A percentile compares a stretch with the other conserved stretches of the same genome.
Evolutionary conservation across 2,888 invertebrate species (phyloP).

Genomic region (Sphaerophoria rueppellii): DNA sequence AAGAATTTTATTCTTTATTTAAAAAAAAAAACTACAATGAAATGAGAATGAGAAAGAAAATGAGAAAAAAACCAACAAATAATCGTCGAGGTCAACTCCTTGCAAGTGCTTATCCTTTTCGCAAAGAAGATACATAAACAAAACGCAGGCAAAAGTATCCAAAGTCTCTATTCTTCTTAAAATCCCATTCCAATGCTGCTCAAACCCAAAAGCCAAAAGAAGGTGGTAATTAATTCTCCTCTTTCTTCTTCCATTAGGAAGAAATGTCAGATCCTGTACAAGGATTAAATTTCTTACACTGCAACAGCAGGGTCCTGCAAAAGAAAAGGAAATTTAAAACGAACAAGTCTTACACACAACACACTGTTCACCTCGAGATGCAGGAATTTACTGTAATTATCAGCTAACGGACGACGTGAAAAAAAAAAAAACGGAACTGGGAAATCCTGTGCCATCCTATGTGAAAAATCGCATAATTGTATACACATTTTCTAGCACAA

Average conservation of each 20-base stretch:
- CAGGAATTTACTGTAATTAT: conserved; percentile 59
- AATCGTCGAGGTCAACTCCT: conserved; percentile 54
- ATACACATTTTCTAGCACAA: conserved; percentile 37
- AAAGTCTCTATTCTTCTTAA: background rate
- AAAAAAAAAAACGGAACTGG: conserved; percentile 34
- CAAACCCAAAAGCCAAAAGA: background rate
- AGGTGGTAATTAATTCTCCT: conserved; percentile 62
- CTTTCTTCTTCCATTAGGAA: conserved; percentile 37
- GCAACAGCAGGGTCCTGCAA: conserved; percentile 6
- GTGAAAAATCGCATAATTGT: conserved; percentile 62
- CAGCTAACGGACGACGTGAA: conserved; percentile 28
- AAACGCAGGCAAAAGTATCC: background rate
- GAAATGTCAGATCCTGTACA: conserved; percentile 15
- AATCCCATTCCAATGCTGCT: background rate
- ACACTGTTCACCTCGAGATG: conserved; percentile 14
- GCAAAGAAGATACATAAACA: conserved; percentile 14
- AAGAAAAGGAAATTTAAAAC: background rate
- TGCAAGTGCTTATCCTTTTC: conserved; percentile 10
- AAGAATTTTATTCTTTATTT: conserved; percentile 30
- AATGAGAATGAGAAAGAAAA: conserved; percentile 1
- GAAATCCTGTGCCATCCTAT: conserved; percentile 53
- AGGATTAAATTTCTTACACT: conserved; percentile 35
- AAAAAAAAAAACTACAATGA: too few relatives aligned
- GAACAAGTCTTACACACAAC: conserved; percentile 10
- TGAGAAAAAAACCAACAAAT: background rate